Base-by-base conservation (phyloP, 2,113 vertebrate genomes). In the Lathamus discolor region DNA sequence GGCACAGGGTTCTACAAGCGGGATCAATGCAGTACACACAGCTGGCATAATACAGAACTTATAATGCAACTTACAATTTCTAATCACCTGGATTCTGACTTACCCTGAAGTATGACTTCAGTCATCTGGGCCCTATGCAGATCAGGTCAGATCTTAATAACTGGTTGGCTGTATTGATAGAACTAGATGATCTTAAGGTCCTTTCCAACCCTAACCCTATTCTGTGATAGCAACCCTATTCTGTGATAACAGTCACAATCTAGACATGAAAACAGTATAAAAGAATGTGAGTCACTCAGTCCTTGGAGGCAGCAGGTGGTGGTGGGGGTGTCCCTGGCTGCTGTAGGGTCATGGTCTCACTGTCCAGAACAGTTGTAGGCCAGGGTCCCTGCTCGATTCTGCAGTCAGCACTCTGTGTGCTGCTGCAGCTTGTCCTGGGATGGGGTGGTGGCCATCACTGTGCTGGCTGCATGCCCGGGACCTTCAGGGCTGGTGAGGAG, bases 271-370 rank as follows among this genome's bases (percentile, higher is more conserved):
- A 90, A 15, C n/a, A 14, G 16, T 17, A 8, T 51, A 28, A 73
- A 92, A 82, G 61, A 83, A 33, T 22, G 10, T 5, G 5, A 68
- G 52, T 79, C 29, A 18, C 13, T 44, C 8, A 52, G 1, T 46
- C 41, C 59, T 88, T 0, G 1, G 59, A 73, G 66, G 66, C 66
- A 43, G 66, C 44, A 61, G 24, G 20, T 1, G 17, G 35, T 79
- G 29, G 11, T 73, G 27, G 15, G 13, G 16, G 5, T 6, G 1
- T 74, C 35, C 39, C 35, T 49, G 48, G 23, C 54, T 74, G 20
- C 16, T 0, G 1, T 6, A 11, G 3, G 25, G 11, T 74, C 46
- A 20, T 1, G 6, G 8, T 44, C 54, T 73, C n/a, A 6, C 27
- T 74, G 23, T 79, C 35, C 41, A n/a, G 23, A 68, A 27, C 39